These are phyloP conservation scores for Capitella teleta DNA, from an alignment of 1,140 invertebrate species.

Conservation along the genomic window DNA sequence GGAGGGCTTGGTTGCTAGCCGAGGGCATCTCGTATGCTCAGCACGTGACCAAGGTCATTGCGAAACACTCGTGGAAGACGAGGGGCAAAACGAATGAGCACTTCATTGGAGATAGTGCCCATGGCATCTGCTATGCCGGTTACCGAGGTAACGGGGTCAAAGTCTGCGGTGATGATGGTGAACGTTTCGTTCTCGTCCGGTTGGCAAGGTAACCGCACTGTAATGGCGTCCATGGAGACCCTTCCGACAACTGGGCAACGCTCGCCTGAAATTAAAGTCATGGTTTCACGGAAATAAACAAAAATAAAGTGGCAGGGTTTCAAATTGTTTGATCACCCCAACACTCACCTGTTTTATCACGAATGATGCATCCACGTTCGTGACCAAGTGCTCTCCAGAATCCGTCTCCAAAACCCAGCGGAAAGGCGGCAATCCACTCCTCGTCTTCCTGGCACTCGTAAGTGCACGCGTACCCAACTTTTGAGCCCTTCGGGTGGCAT, in stretches of 20 bases:
- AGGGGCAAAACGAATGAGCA: conserved; percentile 14
- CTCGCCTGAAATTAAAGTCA: conserved; percentile 10
- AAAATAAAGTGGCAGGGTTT: no score
- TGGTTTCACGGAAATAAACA: no score
- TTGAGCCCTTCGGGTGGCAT: conserved; percentile 10
- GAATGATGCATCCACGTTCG: conserved; percentile 13
- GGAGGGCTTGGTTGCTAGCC: no score
- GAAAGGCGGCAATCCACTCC: conserved; percentile 19
- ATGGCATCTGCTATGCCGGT: conserved; percentile 12
- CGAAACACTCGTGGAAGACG: conserved; percentile 19
- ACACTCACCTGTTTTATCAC: conserved; percentile 15
- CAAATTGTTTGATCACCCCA: no score
- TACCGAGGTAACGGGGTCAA: conserved; percentile 14
- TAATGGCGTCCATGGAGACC: conserved; percentile 24
- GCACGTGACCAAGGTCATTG: no score
- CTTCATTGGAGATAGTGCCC: conserved; percentile 19
- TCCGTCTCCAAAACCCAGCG: conserved; percentile 22
- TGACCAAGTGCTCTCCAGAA: conserved; percentile 16
- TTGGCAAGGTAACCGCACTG: conserved; percentile 12
- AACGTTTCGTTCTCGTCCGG: conserved; percentile 11
- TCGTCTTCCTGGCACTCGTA: conserved; percentile 16
- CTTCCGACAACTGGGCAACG: conserved; percentile 17
- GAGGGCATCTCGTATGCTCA: no score
- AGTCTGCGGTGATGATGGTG: conserved; percentile 17
- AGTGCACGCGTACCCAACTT: conserved; percentile 21